Conservation (phyloP, 1,140 invertebrate species). For the Drosophila seguyi region DNA sequence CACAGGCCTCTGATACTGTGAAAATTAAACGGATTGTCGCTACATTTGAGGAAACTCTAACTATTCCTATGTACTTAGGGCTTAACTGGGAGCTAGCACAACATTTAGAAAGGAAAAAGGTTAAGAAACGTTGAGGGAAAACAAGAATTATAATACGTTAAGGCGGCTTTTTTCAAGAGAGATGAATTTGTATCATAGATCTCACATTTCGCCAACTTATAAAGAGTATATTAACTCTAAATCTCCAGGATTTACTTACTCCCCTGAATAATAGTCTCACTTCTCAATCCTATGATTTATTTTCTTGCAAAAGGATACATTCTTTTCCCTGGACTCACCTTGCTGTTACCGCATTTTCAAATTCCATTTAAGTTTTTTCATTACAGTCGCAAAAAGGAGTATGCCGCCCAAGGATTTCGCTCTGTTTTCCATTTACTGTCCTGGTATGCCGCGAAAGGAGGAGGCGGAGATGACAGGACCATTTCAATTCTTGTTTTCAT, state of each 20-base stretch:
- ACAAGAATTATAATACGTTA: too few species aligned
- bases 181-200: too few species aligned
- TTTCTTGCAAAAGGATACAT: conserved; percentile 3
- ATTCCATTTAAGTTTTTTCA: conserved; percentile 78
- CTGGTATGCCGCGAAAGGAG: not conserved
- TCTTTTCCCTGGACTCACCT: conserved; percentile 5
- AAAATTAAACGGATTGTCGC: conserved; percentile 7
- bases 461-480: conserved; percentile 35
- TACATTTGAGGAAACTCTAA: not conserved
- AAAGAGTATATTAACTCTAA: not conserved
- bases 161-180: too few species aligned
- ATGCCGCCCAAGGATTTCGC: conserved; percentile 50
- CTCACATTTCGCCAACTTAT: not conserved
- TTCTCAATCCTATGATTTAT: conserved; percentile 12
- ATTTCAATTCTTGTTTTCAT: conserved; percentile 77
- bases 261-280: not conserved
- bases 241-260: not conserved
- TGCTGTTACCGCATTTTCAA: conserved; percentile 54
- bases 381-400: conserved; percentile 52
- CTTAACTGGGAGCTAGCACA: not conserved
- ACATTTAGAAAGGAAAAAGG: not conserved
- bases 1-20: not conserved
- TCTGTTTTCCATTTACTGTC: conserved; percentile 54
- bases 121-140: not conserved
- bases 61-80: not conserved